These are phyloP conservation scores for Metridium senile DNA, from an alignment of 92 coral and sea anemone genomes.

Conservation along the genomic window DNA sequence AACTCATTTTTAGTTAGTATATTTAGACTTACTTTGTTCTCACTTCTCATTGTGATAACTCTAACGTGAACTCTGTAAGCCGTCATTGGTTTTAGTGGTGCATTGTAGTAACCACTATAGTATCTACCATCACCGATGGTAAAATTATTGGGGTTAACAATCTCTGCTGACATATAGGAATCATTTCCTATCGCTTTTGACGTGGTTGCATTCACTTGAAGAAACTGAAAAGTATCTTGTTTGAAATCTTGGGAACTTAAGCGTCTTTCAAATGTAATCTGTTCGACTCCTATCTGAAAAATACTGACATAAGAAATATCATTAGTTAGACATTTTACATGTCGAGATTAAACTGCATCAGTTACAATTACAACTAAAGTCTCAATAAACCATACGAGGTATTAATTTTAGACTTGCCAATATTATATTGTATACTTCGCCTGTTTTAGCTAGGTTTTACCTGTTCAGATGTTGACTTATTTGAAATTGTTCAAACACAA, in stretches of 20 bases:
- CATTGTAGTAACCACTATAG: constrained; percentile 20
- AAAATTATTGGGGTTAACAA: not conserved
- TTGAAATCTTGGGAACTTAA: not conserved
- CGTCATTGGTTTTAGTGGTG: constrained; percentile 4
- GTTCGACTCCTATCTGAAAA: constrained; percentile 1
- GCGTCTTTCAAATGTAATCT: not conserved
- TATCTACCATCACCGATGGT: constrained; percentile 25
- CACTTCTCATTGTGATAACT: constrained; percentile 9
- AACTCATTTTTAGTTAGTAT: no score
- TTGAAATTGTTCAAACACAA: not conserved
- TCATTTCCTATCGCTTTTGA: constrained; percentile 9
- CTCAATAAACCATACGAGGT: no score
- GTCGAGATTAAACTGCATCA: no score
- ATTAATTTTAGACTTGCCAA: no score
- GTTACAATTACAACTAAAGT: no score
- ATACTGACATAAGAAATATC: no score
- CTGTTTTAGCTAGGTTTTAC: not conserved
- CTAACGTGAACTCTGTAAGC: constrained; percentile 9
- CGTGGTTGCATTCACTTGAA: not conserved
- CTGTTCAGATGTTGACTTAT: not conserved
- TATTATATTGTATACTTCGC: no score
- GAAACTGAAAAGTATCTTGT: not conserved
- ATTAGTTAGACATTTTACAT: no score
- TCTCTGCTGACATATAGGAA: constrained; percentile 11
- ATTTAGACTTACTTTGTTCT: not conserved